Evolutionary conservation across 2,113 vertebrate species (phyloP), one percentile per base, ranked within the genome.

Genomic region (Campylomormyrus numenius): DNA sequence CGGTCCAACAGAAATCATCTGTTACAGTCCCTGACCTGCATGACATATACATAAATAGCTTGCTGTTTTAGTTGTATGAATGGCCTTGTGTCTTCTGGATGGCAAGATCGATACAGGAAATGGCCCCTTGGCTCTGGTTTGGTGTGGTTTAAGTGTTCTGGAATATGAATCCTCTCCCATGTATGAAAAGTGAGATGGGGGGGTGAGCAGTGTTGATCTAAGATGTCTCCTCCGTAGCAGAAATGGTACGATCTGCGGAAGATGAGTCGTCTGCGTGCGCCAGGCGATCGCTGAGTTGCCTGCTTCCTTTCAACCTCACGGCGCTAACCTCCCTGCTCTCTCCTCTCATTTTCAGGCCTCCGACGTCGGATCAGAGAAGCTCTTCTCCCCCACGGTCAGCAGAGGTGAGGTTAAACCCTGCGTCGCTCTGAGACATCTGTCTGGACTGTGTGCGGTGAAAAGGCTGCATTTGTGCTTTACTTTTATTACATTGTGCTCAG

Each of bases 291-390:
- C 31, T 0, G 83, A 11, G 80, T 84, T 1, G 5, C 3, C 9
- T 19, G 31, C n/a, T n/a, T 56, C 50, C 31, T 2, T 87, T 85
- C 46, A 11, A n/a, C 45, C 8, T 9, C 85, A 1, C 2, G 15
- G 15, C 1, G 0, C 10, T 87, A 87, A 87, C 35, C 24, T 13
- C 35, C 50, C 50, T 10, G 9, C 48, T 56, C n/a, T 88, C 53
- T 87, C 49, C 1, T 46, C 53, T 88, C 56, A 0, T 35, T 62
- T 56, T 45, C 93, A 97, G 97, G 96, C 94, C 19, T 97, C 96
- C 10, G 92, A 92, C 91, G 95, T 96, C 94, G 95, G 96, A 91
- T 97, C 96, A 5, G 96, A 96, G 93, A 96, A 96, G 91, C 95
- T 97, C 91, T 97, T 97, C 89, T 94, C 96, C 48, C 95, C 95